Percentiles rank a stretch among this genome's conserved stretches.
Conservation (phyloP, 2,888 invertebrate genomes). For the Macrophya alboannulata region DNA sequence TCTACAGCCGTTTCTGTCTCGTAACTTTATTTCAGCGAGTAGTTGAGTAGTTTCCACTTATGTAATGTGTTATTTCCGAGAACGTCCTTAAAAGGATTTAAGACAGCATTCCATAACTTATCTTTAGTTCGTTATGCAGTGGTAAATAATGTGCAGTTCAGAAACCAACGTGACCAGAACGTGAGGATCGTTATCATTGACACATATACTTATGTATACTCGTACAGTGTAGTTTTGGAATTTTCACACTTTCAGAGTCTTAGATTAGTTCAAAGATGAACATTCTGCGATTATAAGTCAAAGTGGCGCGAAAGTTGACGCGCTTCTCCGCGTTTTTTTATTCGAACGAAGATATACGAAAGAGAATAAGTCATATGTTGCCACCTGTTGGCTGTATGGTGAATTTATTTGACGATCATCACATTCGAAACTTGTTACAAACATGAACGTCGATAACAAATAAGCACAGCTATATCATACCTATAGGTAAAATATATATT, state of each 20-base stretch:
- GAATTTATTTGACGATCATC: conserved; percentile 11
- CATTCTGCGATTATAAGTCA: neutral
- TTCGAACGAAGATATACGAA: neutral
- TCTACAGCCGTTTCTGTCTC: neutral
- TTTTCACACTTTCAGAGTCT: neutral
- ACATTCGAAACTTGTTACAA: neutral
- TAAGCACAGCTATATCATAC: neutral
- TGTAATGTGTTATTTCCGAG: conserved; percentile 1
- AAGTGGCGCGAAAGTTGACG: conserved; percentile 33
- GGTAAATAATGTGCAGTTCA: neutral
- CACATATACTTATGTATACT: neutral
- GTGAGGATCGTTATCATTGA: conserved; percentile 4
- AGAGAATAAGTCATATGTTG: conserved; percentile 37
- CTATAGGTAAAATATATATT: neutral
- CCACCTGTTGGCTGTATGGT: conserved; percentile 19
- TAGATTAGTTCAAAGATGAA: neutral
- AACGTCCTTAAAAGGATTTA: neutral
- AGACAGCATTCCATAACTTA: neutral
- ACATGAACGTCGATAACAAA: conserved; percentile 27
- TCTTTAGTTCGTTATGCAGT: neutral
- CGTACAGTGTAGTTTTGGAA: neutral
- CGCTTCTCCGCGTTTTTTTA: neutral
- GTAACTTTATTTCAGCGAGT: neutral
- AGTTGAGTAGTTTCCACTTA: conserved; percentile 20
- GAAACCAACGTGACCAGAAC: neutral